These are phyloP conservation scores for Salvelinus sp. DNA, from an alignment of 2,113 vertebrate genomes.

Conservation along the genomic window DNA sequence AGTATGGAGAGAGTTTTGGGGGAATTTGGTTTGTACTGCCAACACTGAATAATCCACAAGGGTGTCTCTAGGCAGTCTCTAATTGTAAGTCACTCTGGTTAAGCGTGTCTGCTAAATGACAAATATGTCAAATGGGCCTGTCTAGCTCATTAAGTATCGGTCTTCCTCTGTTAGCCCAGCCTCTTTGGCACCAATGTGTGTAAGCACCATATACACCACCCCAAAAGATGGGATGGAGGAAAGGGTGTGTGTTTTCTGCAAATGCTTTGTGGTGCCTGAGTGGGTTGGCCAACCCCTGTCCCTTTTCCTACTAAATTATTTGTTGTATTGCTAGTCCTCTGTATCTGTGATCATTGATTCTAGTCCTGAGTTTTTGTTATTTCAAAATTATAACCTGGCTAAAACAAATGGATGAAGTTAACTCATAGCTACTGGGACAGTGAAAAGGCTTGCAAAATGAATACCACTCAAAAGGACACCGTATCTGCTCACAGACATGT, in stretches of 20 bases:
- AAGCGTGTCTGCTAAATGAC: no score
- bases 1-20: background rate
- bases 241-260: background rate
- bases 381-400: background rate
- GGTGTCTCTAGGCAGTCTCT: background rate
- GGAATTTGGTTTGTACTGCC: constrained; percentile 9
- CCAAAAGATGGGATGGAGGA: no score
- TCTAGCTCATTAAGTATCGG: constrained; percentile 1
- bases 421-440: background rate
- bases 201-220: background rate
- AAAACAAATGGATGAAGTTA: background rate
- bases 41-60: constrained; percentile 9
- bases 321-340: background rate
- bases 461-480: background rate
- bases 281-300: background rate
- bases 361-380: background rate
- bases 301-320: background rate
- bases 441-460: background rate
- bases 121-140: background rate
- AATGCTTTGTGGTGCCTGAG: constrained; percentile 3
- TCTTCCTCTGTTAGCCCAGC: background rate
- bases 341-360: background rate
- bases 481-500: background rate
- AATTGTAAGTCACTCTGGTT: no score
- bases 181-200: background rate